Conservation (phyloP, 2,797 vertebrate genomes). For the Thripadectes ignobilis region DNA sequence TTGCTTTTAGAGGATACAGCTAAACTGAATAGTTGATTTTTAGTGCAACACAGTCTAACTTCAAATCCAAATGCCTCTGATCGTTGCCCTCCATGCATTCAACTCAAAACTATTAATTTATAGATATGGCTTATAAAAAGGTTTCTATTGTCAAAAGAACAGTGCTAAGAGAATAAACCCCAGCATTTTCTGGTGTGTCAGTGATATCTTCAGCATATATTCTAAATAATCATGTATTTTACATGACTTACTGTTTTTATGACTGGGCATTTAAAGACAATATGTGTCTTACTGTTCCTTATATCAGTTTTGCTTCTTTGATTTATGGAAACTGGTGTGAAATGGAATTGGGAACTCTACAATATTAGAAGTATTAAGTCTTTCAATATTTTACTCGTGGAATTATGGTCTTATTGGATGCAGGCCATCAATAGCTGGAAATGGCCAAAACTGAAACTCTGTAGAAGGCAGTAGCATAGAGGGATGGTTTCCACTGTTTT, state of each 20-base stretch:
- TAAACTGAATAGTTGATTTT: not conserved
- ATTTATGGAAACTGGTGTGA: not conserved
- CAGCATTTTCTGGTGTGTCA: not conserved
- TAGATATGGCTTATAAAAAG: not conserved
- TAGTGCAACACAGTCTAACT: not conserved
- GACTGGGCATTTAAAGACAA: not conserved
- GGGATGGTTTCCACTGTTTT: not conserved
- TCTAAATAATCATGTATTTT: not conserved
- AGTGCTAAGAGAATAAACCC: not conserved
- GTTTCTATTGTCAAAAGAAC: not conserved
- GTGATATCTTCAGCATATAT: not conserved
- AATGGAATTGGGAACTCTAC: not conserved
- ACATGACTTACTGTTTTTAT: not conserved
- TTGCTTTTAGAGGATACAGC: not conserved
- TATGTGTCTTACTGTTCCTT: not conserved
- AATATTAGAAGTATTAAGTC: not conserved
- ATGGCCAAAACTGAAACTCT: not conserved
- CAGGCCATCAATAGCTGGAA: not conserved
- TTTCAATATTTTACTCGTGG: not conserved
- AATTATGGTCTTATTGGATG: not conserved
- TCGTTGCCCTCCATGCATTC: fast-evolving
- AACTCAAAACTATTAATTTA: not conserved
- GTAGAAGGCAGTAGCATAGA: not conserved
- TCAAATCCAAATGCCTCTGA: not conserved
- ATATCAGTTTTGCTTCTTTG: not conserved